Conservation (phyloP, 2,888 invertebrate species). For the Campoletis raptor region DNA sequence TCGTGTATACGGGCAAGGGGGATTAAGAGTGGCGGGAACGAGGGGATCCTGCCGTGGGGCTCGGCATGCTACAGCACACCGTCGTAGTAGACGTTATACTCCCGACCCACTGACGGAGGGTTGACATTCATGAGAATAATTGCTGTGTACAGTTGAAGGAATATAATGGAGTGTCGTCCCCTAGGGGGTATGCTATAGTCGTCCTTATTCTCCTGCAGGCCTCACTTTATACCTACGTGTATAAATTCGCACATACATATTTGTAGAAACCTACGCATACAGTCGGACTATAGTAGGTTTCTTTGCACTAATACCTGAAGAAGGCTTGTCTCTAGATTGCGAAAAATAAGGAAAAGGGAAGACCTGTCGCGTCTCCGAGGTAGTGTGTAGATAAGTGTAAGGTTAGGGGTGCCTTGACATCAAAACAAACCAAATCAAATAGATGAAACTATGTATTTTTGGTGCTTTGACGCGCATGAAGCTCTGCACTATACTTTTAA, state of each 20-base stretch:
- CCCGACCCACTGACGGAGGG: conserved; percentile 66
- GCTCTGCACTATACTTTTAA: not conserved
- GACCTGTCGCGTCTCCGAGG: conserved; percentile 12
- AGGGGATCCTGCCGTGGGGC: conserved; percentile 48
- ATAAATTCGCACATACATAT: conserved; percentile 26
- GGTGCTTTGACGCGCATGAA: too few species aligned
- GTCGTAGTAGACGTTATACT: conserved; percentile 59
- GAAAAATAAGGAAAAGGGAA: conserved; percentile 41
- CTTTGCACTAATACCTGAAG: conserved; percentile 37
- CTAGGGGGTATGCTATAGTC: conserved; percentile 57
- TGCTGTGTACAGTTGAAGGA: conserved; percentile 70
- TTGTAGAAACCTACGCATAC: conserved; percentile 8
- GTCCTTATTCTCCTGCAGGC: conserved; percentile 41
- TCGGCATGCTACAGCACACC: conserved; percentile 41
- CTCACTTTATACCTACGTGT: conserved; percentile 20
- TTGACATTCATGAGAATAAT: conserved; percentile 74
- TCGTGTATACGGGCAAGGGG: conserved; percentile 57
- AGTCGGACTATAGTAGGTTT: conserved; percentile 8
- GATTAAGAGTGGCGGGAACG: conserved; percentile 66
- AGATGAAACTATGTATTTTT: not conserved
- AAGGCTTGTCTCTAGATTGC: conserved; percentile 29
- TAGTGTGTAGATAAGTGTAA: not conserved
- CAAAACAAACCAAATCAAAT: not conserved
- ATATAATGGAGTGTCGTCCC: conserved; percentile 68
- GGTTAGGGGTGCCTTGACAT: not conserved